Evolutionary conservation across 2,888 invertebrate species (phyloP).

Genomic region (Orthonevra nobilis): DNA sequence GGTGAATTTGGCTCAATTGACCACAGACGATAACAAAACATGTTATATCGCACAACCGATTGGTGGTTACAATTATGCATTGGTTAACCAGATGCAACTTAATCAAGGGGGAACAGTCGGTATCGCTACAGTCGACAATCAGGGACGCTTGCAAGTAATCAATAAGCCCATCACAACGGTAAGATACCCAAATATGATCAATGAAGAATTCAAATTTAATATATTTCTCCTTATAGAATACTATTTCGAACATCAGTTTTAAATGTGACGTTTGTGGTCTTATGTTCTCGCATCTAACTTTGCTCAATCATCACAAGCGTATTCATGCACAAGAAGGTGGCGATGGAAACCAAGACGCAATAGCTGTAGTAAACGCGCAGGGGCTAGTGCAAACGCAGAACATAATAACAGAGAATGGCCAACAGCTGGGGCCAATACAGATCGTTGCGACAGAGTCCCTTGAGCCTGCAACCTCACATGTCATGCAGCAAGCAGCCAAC

Average conservation of each 20-base stretch:
- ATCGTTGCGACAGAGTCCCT: conserved; percentile 82
- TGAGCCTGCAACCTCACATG: conserved; percentile 74
- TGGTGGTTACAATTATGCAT: conserved; percentile 88
- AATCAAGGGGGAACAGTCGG: conserved; percentile 82
- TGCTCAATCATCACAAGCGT: conserved; percentile 92
- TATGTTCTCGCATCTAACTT: conserved; percentile 90
- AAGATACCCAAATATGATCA: conserved; percentile 57
- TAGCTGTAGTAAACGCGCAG: conserved; percentile 82
- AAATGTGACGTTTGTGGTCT: conserved; percentile 94
- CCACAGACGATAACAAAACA: conserved; percentile 84
- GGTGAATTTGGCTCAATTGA: conserved; percentile 86
- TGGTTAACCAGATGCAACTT: conserved; percentile 92
- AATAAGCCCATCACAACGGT: conserved; percentile 80
- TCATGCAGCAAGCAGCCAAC: conserved; percentile 70
- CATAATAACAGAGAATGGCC: conserved; percentile 79
- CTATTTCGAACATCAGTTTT: conserved; percentile 90
- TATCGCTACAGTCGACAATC: conserved; percentile 79
- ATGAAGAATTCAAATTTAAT: neutral
- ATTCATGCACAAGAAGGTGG: conserved; percentile 85
- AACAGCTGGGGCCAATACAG: conserved; percentile 82
- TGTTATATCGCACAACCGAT: conserved; percentile 89
- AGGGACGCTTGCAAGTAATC: conserved; percentile 79
- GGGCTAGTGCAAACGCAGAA: conserved; percentile 79
- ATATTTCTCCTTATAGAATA: conserved; percentile 80
- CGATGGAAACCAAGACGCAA: conserved; percentile 79